A percentile compares a stretch with the other conserved stretches of the same genome.
phyloP scores from a whole-genome alignment of 2,113 vertebrate genomes.

The Bambusicola thoracicus region DNA sequence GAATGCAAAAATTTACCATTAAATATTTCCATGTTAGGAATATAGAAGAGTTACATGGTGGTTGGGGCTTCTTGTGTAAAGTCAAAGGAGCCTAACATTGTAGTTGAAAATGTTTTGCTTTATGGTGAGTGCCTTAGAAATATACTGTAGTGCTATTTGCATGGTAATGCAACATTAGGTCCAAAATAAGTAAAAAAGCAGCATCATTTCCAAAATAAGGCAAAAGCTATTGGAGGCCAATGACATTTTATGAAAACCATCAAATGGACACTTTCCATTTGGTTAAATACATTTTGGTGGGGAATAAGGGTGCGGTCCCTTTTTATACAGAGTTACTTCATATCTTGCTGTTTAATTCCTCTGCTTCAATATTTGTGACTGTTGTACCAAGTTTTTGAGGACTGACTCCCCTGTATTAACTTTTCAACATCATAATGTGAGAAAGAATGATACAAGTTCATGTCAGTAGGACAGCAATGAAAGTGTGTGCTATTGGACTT shows the following conservation, averaged over 20 bases:
- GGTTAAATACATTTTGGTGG: neutral
- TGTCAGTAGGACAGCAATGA: neutral
- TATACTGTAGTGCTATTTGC: neutral
- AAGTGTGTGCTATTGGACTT: neutral
- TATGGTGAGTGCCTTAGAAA: neutral
- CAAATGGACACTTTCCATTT: neutral
- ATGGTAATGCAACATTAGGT: neutral
- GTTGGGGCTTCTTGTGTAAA: neutral
- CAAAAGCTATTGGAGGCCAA: neutral
- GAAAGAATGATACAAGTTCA: neutral
- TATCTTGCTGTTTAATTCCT: neutral
- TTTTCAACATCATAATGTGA: neutral
- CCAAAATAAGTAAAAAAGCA: too few relatives aligned
- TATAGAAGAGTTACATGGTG: neutral
- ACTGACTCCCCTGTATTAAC: neutral
- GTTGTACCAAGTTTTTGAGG: neutral
- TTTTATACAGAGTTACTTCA: neutral
- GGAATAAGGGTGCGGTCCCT: neutral
- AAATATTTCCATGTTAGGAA: neutral
- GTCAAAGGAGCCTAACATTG: rapidly evolving
- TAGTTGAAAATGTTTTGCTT: neutral
- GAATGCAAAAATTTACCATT: neutral
- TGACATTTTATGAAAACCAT: neutral
- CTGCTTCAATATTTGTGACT: neutral
- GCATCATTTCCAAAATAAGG: neutral